Percentiles rank a stretch among this genome's conserved stretches.
Conservation (phyloP, 2,888 invertebrate genomes). For the Tridacna gigas region DNA sequence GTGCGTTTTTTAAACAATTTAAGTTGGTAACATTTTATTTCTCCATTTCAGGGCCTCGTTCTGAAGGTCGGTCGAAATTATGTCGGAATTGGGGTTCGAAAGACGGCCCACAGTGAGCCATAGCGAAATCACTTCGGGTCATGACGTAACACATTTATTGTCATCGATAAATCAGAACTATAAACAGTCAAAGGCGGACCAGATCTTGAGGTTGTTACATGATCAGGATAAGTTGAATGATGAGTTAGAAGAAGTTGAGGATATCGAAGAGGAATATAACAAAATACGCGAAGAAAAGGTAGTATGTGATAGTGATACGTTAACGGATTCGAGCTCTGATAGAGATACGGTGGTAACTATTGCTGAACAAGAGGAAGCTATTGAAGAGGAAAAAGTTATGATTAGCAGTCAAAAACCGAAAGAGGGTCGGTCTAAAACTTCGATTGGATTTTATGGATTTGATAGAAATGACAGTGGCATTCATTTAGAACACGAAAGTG, state of each 20-base stretch:
- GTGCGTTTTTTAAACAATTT: not conserved
- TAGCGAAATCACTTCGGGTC: conserved; percentile 55
- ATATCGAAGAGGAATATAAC: conserved; percentile 47
- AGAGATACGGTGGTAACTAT: not conserved
- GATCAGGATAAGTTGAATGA: conserved; percentile 72
- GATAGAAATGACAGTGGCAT: conserved; percentile 53
- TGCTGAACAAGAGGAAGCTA: conserved; percentile 47
- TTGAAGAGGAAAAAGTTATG: conserved; percentile 38
- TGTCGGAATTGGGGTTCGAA: conserved; percentile 56
- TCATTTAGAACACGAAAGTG: conserved; percentile 48
- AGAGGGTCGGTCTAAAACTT: conserved; percentile 65
- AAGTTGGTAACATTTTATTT: not conserved
- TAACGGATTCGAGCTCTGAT: conserved; percentile 63
- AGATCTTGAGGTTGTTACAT: conserved; percentile 71
- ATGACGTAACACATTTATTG: conserved; percentile 65
- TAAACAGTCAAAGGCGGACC: conserved; percentile 72
- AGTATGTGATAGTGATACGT: conserved; percentile 58
- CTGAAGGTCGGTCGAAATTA: conserved; percentile 22
- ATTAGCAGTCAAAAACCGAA: not conserved
- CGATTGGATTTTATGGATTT: conserved; percentile 71
- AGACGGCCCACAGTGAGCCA: conserved; percentile 47
- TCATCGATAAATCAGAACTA: conserved; percentile 69
- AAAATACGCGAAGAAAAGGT: conserved; percentile 53
- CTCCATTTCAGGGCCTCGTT: conserved; percentile 16
- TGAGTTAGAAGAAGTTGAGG: conserved; percentile 53